Percentiles rank a stretch among this genome's conserved stretches.
Evolutionary conservation across 1,140 invertebrate genomes (phyloP).

Genomic region (Galendromus occidentalis): DNA sequence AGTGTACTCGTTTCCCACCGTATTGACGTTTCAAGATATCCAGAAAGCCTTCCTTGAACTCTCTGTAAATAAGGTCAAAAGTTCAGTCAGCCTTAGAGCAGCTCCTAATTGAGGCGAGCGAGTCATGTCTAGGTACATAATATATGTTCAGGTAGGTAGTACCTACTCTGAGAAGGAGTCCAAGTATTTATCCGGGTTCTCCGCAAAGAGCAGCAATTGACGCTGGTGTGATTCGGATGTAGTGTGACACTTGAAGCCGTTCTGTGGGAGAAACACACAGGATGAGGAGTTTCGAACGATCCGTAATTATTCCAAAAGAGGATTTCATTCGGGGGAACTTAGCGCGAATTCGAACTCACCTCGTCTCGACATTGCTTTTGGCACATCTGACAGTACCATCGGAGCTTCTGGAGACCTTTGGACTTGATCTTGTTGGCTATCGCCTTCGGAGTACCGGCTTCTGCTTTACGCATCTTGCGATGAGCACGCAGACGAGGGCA

Average conservation of each 20-base stretch:
- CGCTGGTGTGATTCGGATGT: constrained; percentile 93
- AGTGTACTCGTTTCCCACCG: constrained; percentile 75
- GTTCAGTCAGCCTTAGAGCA: neutral
- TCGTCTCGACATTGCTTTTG: constrained; percentile 97
- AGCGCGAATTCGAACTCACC: too few relatives aligned
- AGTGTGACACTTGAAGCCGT: constrained; percentile 98
- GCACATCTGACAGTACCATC: constrained; percentile 99
- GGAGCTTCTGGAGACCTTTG: constrained; percentile 90
- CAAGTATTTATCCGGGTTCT: constrained; percentile 73
- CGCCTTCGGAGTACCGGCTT: constrained; percentile 85
- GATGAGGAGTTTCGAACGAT: too few relatives aligned
- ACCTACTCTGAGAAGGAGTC: constrained; percentile 34
- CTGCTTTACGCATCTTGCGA: constrained; percentile 49
- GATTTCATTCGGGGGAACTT: too few relatives aligned
- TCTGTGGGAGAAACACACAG: constrained; percentile 35
- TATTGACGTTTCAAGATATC: constrained; percentile 35
- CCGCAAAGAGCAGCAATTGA: constrained; percentile 83
- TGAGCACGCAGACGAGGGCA: too few relatives aligned
- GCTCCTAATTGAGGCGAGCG: neutral
- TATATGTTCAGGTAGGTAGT: neutral
- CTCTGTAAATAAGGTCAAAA: neutral
- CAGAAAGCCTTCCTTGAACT: neutral
- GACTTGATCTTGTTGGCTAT: constrained; percentile 96
- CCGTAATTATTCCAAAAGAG: too few relatives aligned
- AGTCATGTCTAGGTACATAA: neutral